These are phyloP conservation scores for Pan troglodytes DNA, from an alignment of 2,113 vertebrate genomes.

Conservation along the genomic window NHGRI_mPanTro3-v2.1_pri NC_086015.1:195845501-195846000, in stretches of 20 bases:
- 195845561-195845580: not conserved
- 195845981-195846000: slow-evolving; percentile 19
- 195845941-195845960: slow-evolving; percentile 58
- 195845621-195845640: not conserved
- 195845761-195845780: not conserved
- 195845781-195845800: not conserved
- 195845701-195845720: not conserved
- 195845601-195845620: not conserved
- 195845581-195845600: not conserved
- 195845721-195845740: slow-evolving; percentile 21
- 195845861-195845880: slow-evolving; percentile 17
- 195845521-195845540: not conserved
- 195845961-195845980: slow-evolving; percentile 64
- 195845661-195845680: not conserved
- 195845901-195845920: slow-evolving; percentile 58
- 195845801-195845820: slow-evolving; percentile 1
- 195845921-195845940: slow-evolving; percentile 52
- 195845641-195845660: not conserved
- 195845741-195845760: not conserved
- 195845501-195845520: not conserved
- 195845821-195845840: slow-evolving; percentile 21
- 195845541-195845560: not conserved
- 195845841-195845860: slow-evolving; percentile 50
- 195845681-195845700: not conserved
- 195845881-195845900: not conserved